Percentiles rank a stretch among this genome's conserved stretches.
Conservation (phyloP, 2,888 invertebrate species). For the Torymus texanus region DNA sequence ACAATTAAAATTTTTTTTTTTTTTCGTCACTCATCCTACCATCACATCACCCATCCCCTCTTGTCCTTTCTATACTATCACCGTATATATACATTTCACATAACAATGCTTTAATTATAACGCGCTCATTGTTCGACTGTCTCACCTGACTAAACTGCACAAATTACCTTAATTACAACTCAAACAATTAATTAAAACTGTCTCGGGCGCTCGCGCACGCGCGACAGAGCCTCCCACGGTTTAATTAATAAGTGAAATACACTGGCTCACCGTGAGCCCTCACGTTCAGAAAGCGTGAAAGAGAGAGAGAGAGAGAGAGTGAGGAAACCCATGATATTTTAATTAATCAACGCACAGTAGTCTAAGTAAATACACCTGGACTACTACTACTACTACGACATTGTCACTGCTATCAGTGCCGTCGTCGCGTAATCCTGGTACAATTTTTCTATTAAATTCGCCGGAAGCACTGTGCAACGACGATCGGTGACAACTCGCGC, state of each 20-base stretch:
- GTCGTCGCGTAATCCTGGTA: neutral
- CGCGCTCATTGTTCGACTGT: conserved; percentile 1
- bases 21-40: too few species aligned
- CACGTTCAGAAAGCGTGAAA: too few species aligned
- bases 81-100: too few species aligned
- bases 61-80: too few species aligned
- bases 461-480: too few species aligned
- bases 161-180: conserved; percentile 38
- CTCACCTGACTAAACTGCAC: conserved; percentile 15
- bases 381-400: too few species aligned
- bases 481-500: neutral
- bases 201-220: neutral
- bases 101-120: conserved; percentile 47
- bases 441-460: conserved; percentile 10
- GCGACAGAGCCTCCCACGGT: neutral
- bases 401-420: too few species aligned
- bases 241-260: conserved; percentile 32
- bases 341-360: conserved; percentile 20
- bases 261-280: too few species aligned
- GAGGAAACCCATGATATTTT: conserved; percentile 1
- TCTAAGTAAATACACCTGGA: neutral
- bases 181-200: conserved; percentile 40
- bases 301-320: neutral
- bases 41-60: too few species aligned
- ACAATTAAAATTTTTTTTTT: too few species aligned